Evolutionary conservation across 2,888 invertebrate species (phyloP).

Genomic region (Danaus chrysippus): DNA sequence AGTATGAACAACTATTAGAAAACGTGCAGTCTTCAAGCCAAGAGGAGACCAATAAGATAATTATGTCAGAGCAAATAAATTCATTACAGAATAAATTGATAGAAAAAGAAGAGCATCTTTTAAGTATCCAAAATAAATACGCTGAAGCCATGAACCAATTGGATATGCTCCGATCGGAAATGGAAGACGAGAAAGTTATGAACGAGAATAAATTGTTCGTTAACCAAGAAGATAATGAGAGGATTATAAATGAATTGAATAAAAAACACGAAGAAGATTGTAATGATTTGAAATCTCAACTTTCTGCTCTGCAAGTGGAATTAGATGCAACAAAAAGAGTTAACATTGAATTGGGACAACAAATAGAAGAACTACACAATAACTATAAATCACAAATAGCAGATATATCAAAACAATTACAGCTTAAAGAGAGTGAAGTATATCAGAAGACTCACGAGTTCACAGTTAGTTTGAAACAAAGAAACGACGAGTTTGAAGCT

Average conservation of each 20-base stretch:
- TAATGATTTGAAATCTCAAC: slow-evolving; percentile 43
- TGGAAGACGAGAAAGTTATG: slow-evolving; percentile 68
- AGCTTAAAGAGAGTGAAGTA: slow-evolving; percentile 62
- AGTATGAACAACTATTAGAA: slow-evolving; percentile 69
- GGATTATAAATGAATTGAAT: slow-evolving; percentile 53
- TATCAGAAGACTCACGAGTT: slow-evolving; percentile 65
- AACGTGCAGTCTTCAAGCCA: slow-evolving; percentile 67
- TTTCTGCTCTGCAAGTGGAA: slow-evolving; percentile 49
- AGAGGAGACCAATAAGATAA: slow-evolving; percentile 68
- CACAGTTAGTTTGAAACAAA: slow-evolving; percentile 50
- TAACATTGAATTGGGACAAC: slow-evolving; percentile 48
- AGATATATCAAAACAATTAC: slow-evolving; percentile 53
- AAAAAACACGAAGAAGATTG: slow-evolving; percentile 42
- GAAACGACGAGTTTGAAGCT: slow-evolving; percentile 67
- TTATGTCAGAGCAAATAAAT: slow-evolving; percentile 61
- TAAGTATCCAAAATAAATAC: slow-evolving; percentile 63
- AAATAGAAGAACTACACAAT: slow-evolving; percentile 44
- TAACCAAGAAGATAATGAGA: slow-evolving; percentile 71
- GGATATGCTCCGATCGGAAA: slow-evolving; percentile 66
- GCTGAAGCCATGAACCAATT: slow-evolving; percentile 61
- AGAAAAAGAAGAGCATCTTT: slow-evolving; percentile 67
- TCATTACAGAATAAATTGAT: slow-evolving; percentile 66
- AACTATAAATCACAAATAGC: slow-evolving; percentile 43
- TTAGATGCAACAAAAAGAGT: slow-evolving; percentile 43
- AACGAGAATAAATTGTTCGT: slow-evolving; percentile 64